Conservation (phyloP, 1,140 invertebrate genomes). For the Phortica variegata region DNA sequence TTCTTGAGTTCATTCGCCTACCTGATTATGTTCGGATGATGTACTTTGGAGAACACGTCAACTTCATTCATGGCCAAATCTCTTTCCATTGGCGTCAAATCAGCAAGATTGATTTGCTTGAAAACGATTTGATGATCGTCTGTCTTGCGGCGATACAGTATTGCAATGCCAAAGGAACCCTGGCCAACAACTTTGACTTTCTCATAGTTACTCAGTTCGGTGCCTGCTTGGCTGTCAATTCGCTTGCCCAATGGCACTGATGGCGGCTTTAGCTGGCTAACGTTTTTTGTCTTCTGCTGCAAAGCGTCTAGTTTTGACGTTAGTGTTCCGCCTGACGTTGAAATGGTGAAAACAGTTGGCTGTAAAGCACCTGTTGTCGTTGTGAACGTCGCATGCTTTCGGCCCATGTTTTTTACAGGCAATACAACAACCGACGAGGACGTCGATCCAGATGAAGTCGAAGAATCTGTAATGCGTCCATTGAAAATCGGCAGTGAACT, state of each 20-base stretch:
- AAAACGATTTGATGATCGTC: slow-evolving; percentile 71
- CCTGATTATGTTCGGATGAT: slow-evolving; percentile 74
- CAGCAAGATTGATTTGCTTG: slow-evolving; percentile 76
- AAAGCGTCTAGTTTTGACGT: slow-evolving; percentile 11
- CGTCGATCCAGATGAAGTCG: slow-evolving; percentile 18
- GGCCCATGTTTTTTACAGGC: not conserved
- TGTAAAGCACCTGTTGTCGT: slow-evolving; percentile 3
- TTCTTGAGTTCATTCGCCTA: slow-evolving; percentile 13
- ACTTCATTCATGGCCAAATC: slow-evolving; percentile 78
- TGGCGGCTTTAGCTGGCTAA: no score
- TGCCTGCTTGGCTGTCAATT: no score
- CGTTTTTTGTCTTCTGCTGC: no score
- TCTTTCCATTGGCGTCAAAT: slow-evolving; percentile 68
- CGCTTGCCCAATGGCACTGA: no score
- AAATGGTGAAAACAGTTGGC: slow-evolving; percentile 45
- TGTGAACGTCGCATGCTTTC: slow-evolving; percentile 8
- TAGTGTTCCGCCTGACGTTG: slow-evolving; percentile 17
- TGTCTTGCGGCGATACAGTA: slow-evolving; percentile 67
- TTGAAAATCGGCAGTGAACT: slow-evolving; percentile 49
- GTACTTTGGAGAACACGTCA: slow-evolving; percentile 68
- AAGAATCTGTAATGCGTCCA: slow-evolving; percentile 46
- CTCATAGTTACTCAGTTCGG: slow-evolving; percentile 47
- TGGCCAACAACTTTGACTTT: slow-evolving; percentile 48
- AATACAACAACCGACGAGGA: slow-evolving; percentile 8
- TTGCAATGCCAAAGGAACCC: slow-evolving; percentile 74